These are phyloP conservation scores for Schizotus pectinicornis DNA, from an alignment of 2,888 invertebrate species.

Conservation along the genomic window DNA sequence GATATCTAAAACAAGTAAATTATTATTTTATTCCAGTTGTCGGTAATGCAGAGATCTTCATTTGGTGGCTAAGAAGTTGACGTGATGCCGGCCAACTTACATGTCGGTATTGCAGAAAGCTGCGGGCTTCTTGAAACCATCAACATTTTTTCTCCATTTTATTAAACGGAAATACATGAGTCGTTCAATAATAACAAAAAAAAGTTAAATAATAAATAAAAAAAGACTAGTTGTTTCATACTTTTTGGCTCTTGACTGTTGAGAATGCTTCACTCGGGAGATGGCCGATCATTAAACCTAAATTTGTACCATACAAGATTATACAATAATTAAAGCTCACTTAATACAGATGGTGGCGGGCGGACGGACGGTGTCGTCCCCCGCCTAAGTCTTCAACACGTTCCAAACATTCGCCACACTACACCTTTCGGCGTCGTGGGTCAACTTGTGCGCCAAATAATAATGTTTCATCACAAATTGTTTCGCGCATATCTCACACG, in stretches of 20 bases:
- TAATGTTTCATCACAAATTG: conserved; percentile 72
- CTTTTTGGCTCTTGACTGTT: too few relatives aligned
- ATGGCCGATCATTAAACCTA: not conserved
- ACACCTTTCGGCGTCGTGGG: conserved; percentile 52
- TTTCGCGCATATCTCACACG: conserved; percentile 70
- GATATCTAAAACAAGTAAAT: too few relatives aligned
- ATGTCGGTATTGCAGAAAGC: too few relatives aligned
- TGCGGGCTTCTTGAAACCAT: too few relatives aligned
- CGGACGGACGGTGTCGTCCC: not conserved
- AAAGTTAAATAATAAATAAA: conserved; percentile 9
- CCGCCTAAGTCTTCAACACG: conserved; percentile 21
- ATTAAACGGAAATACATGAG: conserved; percentile 4
- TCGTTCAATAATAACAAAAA: not conserved
- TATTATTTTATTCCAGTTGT: too few relatives aligned
- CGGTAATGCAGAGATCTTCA: too few relatives aligned
- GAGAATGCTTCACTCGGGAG: too few relatives aligned
- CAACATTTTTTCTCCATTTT: not conserved
- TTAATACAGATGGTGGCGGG: not conserved
- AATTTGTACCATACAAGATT: conserved; percentile 25
- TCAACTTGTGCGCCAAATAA: conserved; percentile 67
- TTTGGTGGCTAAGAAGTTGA: too few relatives aligned
- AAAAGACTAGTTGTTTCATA: conserved; percentile 12
- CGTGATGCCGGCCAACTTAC: too few relatives aligned
- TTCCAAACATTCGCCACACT: conserved; percentile 23
- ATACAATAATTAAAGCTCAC: conserved; percentile 18